Base-by-base conservation (phyloP, 2,888 invertebrate genomes). In the Napeogenes inachia region DNA sequence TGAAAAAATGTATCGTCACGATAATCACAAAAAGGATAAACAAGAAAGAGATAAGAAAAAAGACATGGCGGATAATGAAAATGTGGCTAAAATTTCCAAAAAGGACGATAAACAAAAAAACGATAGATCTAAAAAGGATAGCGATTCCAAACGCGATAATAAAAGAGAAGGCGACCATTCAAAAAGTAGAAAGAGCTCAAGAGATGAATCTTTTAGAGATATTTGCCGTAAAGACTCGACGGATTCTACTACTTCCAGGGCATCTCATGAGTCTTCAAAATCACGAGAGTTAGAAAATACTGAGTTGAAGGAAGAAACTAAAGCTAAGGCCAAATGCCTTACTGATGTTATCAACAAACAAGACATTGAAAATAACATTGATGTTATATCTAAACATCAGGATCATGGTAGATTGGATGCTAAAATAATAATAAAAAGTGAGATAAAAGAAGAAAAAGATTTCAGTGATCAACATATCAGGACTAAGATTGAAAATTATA, bases 31-130 rank as follows among this genome's bases (percentile, higher is more conserved):
- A 74, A 91, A 90, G 72, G 88, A 89, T 38, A 85, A 82, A 82
- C 75, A 69, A 67, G 87, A 87, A 62, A 84, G 79, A 73, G 87
- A 88, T 42, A 84, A 78, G 72, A 79, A 80, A 71, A 87, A 84
- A 70, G 87, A 89, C 61, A 72, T 72, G 10, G 61, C 72, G 2
- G 83, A 87, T 55, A 69, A 67, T 42, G 87, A 87, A 59, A 69
- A 66, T 60, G 61, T 65, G n/a, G 57, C 57, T 10, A 71, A 72
- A 32, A 68, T 65, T 13, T 63, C 65, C 13, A 89, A 83, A 84
- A 88, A 84, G 70, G 89, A 89, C 45, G 92, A 92, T 62, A 91
- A 86, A 78, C 85, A 91, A 73, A 91, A 85, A 78, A 78, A 87
- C 70, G 89, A 89, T 30, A 80, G 81, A 71, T 69, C 76, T 56